These are phyloP conservation scores for Perdita meconis DNA, from an alignment of 2,888 invertebrate species.

Conservation along the genomic window DNA sequence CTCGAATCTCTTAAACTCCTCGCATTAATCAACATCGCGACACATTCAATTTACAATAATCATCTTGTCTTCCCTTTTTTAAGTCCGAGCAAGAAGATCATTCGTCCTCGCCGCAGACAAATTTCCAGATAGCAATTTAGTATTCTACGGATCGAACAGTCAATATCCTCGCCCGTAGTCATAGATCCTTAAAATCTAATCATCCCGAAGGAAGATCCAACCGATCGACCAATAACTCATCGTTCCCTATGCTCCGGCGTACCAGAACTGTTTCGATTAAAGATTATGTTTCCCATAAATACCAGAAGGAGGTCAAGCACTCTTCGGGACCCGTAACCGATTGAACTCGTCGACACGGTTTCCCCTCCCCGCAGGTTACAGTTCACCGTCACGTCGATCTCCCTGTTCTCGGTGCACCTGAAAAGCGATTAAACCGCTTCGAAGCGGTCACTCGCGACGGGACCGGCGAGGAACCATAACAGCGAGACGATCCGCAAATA, in stretches of 20 bases:
- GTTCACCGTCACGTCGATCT: too few relatives aligned
- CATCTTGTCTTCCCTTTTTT: too few relatives aligned
- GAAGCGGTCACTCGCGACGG: not conserved
- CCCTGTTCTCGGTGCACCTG: too few relatives aligned
- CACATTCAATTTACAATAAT: too few relatives aligned
- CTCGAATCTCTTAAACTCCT: too few relatives aligned
- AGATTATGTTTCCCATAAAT: constrained; percentile 32
- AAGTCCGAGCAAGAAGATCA: not conserved
- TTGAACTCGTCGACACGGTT: not conserved
- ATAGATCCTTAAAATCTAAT: constrained; percentile 38
- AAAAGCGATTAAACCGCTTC: not conserved
- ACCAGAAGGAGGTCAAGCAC: constrained; percentile 3
- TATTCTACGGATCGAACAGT: constrained; percentile 25
- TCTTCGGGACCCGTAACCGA: not conserved
- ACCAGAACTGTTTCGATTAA: constrained; percentile 30
- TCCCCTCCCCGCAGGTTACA: not conserved
- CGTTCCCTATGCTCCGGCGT: constrained; percentile 4
- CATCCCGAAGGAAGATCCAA: constrained; percentile 8
- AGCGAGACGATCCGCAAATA: constrained; percentile 54
- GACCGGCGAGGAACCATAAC: constrained; percentile 15
- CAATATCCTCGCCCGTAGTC: not conserved
- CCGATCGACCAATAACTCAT: constrained; percentile 46
- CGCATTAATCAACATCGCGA: too few relatives aligned
- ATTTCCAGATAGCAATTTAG: constrained; percentile 22
- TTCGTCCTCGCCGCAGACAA: not conserved